phyloP scores from a whole-genome alignment of 2,797 vertebrate genomes.

The Tapera naevia region DNA sequence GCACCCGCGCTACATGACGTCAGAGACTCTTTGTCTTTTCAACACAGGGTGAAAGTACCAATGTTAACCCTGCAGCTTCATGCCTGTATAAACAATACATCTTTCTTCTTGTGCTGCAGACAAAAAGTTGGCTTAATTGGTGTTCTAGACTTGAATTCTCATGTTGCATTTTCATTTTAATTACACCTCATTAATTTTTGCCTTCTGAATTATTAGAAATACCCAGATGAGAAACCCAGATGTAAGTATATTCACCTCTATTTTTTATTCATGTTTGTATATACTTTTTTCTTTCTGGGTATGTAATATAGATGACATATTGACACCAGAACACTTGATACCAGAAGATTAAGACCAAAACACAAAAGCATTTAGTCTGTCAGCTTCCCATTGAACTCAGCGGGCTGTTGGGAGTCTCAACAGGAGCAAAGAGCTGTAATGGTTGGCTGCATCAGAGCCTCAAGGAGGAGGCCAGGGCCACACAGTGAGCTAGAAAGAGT shows the following conservation, averaged over 20 bases:
- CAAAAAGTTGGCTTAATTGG: neutral
- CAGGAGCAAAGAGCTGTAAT: neutral
- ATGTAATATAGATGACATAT: accelerated
- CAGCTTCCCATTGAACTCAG: neutral
- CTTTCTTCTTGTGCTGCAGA: neutral
- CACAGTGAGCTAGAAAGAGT: neutral
- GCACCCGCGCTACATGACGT: neutral
- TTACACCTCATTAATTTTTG: neutral
- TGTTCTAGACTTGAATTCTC: neutral
- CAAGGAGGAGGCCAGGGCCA: neutral
- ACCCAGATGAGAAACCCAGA: neutral
- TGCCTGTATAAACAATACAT: neutral
- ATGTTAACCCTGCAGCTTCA: neutral
- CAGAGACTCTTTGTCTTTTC: neutral
- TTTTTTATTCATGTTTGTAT: neutral
- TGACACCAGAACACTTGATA: neutral
- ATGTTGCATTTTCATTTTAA: neutral
- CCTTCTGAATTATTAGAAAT: neutral
- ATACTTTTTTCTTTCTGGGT: neutral
- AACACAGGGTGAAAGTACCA: neutral
- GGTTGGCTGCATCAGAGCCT: neutral
- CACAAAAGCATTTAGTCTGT: neutral
- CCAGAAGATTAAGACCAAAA: neutral
- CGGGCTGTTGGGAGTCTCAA: neutral
- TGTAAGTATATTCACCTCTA: neutral